Evolutionary conservation across 1,140 invertebrate species (phyloP), one percentile per base, ranked within the genome.

Genomic region (Anagrus nilaparvatae): DNA sequence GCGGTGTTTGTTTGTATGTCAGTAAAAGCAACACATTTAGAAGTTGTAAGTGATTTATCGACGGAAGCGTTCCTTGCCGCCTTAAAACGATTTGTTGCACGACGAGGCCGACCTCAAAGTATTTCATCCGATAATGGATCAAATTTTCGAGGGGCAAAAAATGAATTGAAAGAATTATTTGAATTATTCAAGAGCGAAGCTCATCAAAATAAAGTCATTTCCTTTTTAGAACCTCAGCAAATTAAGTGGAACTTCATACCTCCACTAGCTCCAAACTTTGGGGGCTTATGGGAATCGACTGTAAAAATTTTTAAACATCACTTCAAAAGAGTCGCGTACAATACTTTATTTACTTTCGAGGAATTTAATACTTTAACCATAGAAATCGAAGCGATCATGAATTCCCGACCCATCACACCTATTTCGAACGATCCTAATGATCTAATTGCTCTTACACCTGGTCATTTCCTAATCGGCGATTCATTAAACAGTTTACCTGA

Each of bases 101-200:
- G 52, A 16, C n/a, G 56, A 14, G 54, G 57, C 9, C 17, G 43
- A 10, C 43, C 53, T 2, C 1, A 31, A 10, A 8, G 42, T 25
- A 38, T 60, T 1, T 50, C 47, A 19, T 58, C 44, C 13, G 62
- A 67, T 43, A 59, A 60, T 45, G 64, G 53, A 17, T 57, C 53
- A 1, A 63, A 58, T 37, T 60, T 63, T 44, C 48, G 54, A 1
- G 58, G 61, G 7, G 55, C 53, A 0, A 50, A 51, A 25, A 49
- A 46, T 14, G 13, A 50, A 38, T 23, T 55, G 3, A 30, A 47
- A 34, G 49, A 54, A 33, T n/a, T 59, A 13, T 28, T n/a, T 9
- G 34, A 29, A 2, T 28, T 46, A 8, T 43, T 41, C 6, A 35
- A 40, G 9, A 5, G 19, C 3, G 13, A 32, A 42, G 29, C 4